phyloP scores from a whole-genome alignment of 2,113 vertebrate species.

The Hypomesus transpacificus region DNA sequence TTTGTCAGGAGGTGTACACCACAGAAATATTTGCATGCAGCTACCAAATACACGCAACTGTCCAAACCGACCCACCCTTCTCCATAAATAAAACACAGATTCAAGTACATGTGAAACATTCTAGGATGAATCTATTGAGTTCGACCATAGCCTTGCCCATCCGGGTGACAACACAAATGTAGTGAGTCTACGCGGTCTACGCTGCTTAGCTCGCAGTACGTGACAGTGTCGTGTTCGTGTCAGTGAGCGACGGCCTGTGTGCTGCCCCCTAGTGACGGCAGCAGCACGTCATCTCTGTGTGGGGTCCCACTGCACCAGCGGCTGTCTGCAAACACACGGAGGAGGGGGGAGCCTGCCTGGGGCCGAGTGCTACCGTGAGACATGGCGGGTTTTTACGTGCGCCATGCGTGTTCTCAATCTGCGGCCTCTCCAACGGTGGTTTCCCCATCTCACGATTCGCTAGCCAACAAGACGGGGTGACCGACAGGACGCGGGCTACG shows the following conservation, averaged over 20 bases:
- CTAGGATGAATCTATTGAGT: background rate
- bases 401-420: too few relatives aligned
- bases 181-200: background rate
- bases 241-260: background rate
- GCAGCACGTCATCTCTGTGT: background rate
- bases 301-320: background rate
- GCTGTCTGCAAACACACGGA: background rate
- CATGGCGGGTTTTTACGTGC: too few relatives aligned
- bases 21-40: background rate
- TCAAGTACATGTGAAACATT: constrained; percentile 62
- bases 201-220: background rate
- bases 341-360: too few relatives aligned
- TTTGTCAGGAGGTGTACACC: background rate
- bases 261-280: background rate
- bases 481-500: too few relatives aligned
- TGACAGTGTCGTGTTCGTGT: background rate
- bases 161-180: background rate
- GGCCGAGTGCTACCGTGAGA: too few relatives aligned
- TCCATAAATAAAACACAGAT: constrained; percentile 51
- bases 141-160: background rate
- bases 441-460: too few relatives aligned
- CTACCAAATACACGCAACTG: background rate
- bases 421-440: too few relatives aligned
- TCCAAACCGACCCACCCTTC: background rate
- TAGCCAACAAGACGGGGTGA: too few relatives aligned